Base-by-base conservation (phyloP, 2,888 invertebrate genomes). In the Drosophila lacicola region DNA sequence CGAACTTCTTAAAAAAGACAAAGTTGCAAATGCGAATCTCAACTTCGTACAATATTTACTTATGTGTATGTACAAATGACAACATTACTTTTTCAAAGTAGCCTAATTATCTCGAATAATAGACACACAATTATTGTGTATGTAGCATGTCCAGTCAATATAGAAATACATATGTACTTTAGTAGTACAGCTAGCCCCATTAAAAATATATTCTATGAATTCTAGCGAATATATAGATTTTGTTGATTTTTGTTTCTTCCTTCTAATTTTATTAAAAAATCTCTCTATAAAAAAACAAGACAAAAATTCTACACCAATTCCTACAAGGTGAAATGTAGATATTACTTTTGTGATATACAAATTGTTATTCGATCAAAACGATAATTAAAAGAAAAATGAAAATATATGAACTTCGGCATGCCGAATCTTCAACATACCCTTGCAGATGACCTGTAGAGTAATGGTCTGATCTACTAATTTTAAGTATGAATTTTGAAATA, bases 321-420 rank as follows among this genome's bases (percentile, higher is more conserved):
- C 84, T 85, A 72, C 55, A 89, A 85, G 84, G 84, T 85, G 88
- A 85, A 85, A 85, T 85, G 89, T 85, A 85, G 86, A 89, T 88
- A 85, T 85, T 88, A 85, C 89, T 85, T 85, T 85, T 85, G 85
- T 85, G 85, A 85, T 85, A 85, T 88, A 81, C 88, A 88, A 89
- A 72, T 76, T 78, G 74, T 78, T 78, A 78, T 78, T 80, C 67
- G 64, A 79, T 67, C 70, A 81, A 69, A 73, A 75, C 65, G 72
- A 84, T 81, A 79, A 74, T 69, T 73, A 67, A 78, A 77, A 62
- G 37, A 56, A 67, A 50, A 39, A 47, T 39, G 25, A 33, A 57
- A 58, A 57, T 46, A 5, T 33, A 36, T 8, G 1, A 42, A 14
- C 44, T 76, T 76, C 79, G 75, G 75, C 39, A n/a, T n/a, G 41